Evolutionary conservation across 2,797 vertebrate genomes (phyloP).

Genomic region (Esox lucius): DNA sequence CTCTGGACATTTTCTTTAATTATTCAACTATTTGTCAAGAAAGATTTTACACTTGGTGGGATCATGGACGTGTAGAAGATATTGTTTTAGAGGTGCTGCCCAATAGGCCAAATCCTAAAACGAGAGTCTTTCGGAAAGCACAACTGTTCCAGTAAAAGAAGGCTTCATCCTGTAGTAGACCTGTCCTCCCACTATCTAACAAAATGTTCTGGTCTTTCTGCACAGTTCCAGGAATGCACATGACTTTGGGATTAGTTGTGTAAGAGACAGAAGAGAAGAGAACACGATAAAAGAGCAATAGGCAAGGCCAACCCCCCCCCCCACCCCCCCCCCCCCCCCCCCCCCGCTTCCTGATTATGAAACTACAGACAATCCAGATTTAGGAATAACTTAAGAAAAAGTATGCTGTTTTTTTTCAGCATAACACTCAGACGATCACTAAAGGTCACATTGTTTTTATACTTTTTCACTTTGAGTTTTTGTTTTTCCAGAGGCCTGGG

Average conservation of each 20-base stretch:
- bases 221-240: conserved; percentile 21
- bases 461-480: neutral
- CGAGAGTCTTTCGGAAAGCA: neutral
- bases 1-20: too few species aligned
- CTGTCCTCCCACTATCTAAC: neutral
- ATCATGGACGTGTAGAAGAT: neutral
- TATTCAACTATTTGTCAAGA: neutral
- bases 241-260: conserved; percentile 17
- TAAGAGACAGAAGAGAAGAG: neutral
- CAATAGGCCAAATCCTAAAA: neutral
- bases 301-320: neutral
- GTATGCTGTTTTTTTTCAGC: neutral
- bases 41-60: neutral
- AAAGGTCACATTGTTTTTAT: neutral
- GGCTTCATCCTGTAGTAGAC: neutral
- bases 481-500: neutral
- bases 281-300: neutral
- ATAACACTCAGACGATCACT: neutral
- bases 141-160: neutral
- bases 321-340: too few species aligned
- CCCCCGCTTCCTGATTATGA: neutral
- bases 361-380: neutral
- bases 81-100: neutral
- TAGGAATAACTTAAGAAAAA: neutral
- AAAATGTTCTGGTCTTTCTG: neutral